phyloP scores from a whole-genome alignment of 2,888 invertebrate genomes.

The Listrodromus nycthemerus region DNA sequence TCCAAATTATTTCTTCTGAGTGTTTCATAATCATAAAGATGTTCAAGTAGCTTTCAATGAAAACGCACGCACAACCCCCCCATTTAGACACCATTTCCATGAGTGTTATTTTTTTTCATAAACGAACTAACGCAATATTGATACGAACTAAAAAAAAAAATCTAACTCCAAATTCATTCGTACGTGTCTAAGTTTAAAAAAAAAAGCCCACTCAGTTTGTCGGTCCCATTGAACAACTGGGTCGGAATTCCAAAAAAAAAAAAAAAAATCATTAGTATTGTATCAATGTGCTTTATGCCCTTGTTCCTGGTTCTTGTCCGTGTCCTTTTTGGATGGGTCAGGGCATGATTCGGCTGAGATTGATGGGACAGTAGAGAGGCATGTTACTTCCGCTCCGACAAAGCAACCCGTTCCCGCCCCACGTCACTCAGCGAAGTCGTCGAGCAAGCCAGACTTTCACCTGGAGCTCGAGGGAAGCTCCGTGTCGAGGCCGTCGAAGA shows the following conservation, averaged over 20 bases:
- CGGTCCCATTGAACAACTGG: slow-evolving; percentile 78
- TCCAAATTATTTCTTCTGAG: not conserved
- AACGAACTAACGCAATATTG: slow-evolving; percentile 79
- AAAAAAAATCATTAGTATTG: slow-evolving; percentile 81
- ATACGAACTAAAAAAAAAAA: slow-evolving; percentile 78
- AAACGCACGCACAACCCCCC: slow-evolving; percentile 76
- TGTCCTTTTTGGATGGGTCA: slow-evolving; percentile 84
- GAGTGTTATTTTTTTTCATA: slow-evolving; percentile 65
- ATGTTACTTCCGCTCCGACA: slow-evolving; percentile 83
- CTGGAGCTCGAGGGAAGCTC: slow-evolving; percentile 78
- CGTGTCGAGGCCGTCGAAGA: slow-evolving; percentile 62
- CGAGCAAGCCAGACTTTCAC: slow-evolving; percentile 78
- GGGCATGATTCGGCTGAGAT: slow-evolving; percentile 84
- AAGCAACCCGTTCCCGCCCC: slow-evolving; percentile 83
- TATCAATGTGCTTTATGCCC: slow-evolving; percentile 85
- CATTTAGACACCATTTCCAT: slow-evolving; percentile 76
- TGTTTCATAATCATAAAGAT: slow-evolving; percentile 13
- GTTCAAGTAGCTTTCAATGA: slow-evolving; percentile 78
- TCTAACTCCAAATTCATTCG: slow-evolving; percentile 67
- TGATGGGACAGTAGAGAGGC: slow-evolving; percentile 84
- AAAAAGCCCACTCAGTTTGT: slow-evolving; percentile 74
- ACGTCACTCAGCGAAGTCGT: slow-evolving; percentile 78
- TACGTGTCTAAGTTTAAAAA: slow-evolving; percentile 60
- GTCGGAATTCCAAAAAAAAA: slow-evolving; percentile 76
- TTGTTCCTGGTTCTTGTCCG: slow-evolving; percentile 84